Conservation (phyloP, 2,113 vertebrate genomes). For the Microtus oregoni region DNA sequence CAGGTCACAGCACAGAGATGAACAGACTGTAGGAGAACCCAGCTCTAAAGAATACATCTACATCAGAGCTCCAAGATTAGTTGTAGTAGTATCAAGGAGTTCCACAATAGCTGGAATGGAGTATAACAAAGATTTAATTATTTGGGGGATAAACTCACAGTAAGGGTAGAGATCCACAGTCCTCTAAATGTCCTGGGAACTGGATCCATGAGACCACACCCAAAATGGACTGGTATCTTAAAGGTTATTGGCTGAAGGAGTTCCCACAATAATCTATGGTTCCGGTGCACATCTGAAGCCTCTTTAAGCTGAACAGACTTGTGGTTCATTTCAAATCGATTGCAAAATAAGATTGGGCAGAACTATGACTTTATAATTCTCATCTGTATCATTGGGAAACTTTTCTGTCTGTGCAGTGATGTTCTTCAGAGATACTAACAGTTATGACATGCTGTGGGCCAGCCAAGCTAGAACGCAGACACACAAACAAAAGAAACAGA, state of each 20-base stretch:
- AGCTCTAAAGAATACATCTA: neutral
- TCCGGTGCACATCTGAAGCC: neutral
- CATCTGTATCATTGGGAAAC: neutral
- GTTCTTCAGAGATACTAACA: slow-evolving; percentile 40
- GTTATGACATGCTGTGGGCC: neutral
- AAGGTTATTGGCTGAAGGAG: too few relatives aligned
- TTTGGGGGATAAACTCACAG: too few relatives aligned
- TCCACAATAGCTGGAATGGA: too few relatives aligned
- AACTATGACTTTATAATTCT: neutral
- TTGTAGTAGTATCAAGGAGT: too few relatives aligned
- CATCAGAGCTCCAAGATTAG: neutral
- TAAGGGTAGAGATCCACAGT: too few relatives aligned
- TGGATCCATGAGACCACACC: too few relatives aligned
- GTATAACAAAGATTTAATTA: too few relatives aligned
- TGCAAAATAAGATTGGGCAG: neutral
- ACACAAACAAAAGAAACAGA: neutral
- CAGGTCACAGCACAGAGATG: neutral
- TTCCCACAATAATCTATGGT: neutral
- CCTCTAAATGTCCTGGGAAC: too few relatives aligned
- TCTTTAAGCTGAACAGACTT: neutral
- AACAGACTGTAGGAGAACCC: neutral
- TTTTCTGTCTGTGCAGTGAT: slow-evolving; percentile 53
- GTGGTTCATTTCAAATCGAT: neutral
- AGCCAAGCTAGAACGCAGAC: neutral
- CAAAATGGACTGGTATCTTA: too few relatives aligned